Conservation (phyloP, 2,797 vertebrate genomes). For the Megaceryle alcyon region DNA sequence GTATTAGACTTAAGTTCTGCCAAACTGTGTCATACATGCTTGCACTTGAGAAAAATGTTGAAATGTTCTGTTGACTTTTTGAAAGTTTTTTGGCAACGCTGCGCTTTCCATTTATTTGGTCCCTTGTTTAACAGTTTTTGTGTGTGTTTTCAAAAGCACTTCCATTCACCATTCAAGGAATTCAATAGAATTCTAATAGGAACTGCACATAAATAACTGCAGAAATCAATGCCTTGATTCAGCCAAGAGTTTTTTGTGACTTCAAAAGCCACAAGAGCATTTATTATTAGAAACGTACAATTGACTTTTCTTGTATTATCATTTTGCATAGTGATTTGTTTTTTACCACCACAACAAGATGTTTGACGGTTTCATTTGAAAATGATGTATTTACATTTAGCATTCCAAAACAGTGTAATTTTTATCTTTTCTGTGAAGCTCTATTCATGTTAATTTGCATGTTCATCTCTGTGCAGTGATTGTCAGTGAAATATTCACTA, state of each 20-base stretch:
- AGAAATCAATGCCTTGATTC: conserved; percentile 72
- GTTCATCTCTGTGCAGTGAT: background rate
- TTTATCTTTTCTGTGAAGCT: conserved; percentile 11
- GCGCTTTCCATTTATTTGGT: conserved; percentile 51
- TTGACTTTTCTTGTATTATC: conserved; percentile 69
- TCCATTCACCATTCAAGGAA: conserved; percentile 69
- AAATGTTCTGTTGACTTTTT: conserved; percentile 50
- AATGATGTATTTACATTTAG: conserved; percentile 54
- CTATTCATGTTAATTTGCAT: background rate
- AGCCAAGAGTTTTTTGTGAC: conserved; percentile 58
- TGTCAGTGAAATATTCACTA: background rate
- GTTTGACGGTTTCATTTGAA: conserved; percentile 67
- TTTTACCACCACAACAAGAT: conserved; percentile 61
- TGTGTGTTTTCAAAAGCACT: conserved; percentile 69
- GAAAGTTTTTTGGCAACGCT: background rate
- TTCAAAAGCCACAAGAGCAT: conserved; percentile 70
- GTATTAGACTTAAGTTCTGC: background rate
- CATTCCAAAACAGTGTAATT: conserved; percentile 46
- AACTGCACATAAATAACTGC: conserved; percentile 70
- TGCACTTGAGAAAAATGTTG: conserved; percentile 9
- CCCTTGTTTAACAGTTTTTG: conserved; percentile 57
- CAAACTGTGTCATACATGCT: background rate
- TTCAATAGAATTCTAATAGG: conserved; percentile 72
- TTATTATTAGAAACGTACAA: conserved; percentile 71
- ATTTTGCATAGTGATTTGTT: conserved; percentile 56